Evolutionary conservation across 2,113 vertebrate genomes (phyloP).

Genomic region (Axis porcinus): DNA sequence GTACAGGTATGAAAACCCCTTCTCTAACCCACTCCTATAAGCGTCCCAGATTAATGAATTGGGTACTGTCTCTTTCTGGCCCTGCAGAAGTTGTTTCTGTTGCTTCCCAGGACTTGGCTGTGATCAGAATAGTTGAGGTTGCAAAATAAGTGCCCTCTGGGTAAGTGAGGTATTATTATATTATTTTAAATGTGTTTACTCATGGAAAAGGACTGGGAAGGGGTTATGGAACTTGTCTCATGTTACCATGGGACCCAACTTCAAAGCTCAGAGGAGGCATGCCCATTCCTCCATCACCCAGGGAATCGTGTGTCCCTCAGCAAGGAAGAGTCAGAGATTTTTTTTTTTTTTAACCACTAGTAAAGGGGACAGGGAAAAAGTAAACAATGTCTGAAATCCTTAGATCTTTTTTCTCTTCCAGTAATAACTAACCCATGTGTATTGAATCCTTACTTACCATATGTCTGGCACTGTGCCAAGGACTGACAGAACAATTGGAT

Average conservation of each 20-base stretch:
- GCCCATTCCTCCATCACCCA: not conserved
- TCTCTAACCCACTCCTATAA: not conserved
- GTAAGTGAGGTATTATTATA: not conserved
- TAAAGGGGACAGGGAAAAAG: not conserved
- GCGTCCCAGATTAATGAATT: not conserved
- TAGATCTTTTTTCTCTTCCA: not conserved
- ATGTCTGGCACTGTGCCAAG: not conserved
- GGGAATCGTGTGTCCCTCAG: not conserved
- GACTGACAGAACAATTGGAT: not conserved
- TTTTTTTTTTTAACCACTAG: not conserved
- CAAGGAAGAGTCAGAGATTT: not conserved
- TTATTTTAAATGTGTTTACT: constrained; percentile 38
- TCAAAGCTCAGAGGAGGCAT: constrained; percentile 10
- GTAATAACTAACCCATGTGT: not conserved
- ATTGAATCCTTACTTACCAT: not conserved
- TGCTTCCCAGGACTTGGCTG: not conserved
- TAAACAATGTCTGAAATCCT: not conserved
- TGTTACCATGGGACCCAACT: not conserved
- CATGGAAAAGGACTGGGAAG: constrained; percentile 1
- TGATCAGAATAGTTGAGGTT: constrained; percentile 28
- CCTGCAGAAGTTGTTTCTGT: not conserved
- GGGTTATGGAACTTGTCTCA: not conserved
- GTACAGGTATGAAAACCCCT: not conserved
- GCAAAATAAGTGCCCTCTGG: constrained; percentile 20
- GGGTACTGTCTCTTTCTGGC: not conserved